A percentile compares a stretch with the other conserved stretches of the same genome.
These are phyloP conservation scores for Pammene fasciana DNA, from an alignment of 2,888 invertebrate species.

Conservation along the genomic window DNA sequence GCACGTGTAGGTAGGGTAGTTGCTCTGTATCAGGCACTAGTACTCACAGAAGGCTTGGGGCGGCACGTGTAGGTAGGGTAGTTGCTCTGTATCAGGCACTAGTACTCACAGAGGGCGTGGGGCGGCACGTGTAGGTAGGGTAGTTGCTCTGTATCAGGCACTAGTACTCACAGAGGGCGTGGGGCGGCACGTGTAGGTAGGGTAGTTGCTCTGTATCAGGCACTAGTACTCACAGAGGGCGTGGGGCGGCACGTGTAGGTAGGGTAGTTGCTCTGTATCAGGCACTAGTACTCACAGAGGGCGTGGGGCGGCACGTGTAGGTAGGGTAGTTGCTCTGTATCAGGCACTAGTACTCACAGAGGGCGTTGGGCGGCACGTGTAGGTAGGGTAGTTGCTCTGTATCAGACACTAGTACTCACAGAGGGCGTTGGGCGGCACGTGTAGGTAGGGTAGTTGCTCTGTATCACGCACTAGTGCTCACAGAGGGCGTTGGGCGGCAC, in stretches of 20 bases:
- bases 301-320: too few species aligned
- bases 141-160: constrained; percentile 98
- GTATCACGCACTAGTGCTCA: constrained; percentile 64
- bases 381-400: background rate
- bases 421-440: constrained; percentile 97
- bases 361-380: background rate
- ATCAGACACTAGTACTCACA: constrained; percentile 75
- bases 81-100: background rate
- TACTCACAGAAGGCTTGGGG: constrained; percentile 91
- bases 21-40: background rate
- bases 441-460: constrained; percentile 62
- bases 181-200: constrained; percentile 94
- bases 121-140: constrained; percentile 98
- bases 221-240: too few species aligned
- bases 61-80: constrained; percentile 90
- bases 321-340: constrained; percentile 80
- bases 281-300: too few species aligned
- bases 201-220: constrained; percentile 90
- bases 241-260: too few species aligned
- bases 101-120: constrained; percentile 90
- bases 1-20: background rate
- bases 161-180: constrained; percentile 98
- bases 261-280: too few species aligned
- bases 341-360: too few species aligned
- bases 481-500: constrained; percentile 95